phyloP scores from a whole-genome alignment of 2,797 vertebrate species.

The Spea hammondii region DNA sequence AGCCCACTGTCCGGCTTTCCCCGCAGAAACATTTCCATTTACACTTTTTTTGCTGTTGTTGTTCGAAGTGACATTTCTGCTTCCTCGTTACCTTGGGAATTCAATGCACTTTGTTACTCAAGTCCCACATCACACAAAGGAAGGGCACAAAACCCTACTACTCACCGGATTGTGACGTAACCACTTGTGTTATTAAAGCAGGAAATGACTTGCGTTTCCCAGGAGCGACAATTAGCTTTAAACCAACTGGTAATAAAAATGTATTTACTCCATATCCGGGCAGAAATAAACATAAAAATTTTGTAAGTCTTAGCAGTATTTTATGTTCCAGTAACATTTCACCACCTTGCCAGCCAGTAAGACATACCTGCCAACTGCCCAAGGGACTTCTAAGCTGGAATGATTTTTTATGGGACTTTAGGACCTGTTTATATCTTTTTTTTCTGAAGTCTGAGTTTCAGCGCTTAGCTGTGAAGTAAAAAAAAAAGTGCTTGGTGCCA shows the following conservation, averaged over 20 bases:
- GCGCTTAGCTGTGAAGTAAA: too few relatives aligned
- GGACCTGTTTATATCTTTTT: too few relatives aligned
- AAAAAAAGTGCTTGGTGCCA: too few relatives aligned
- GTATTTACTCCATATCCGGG: conserved; percentile 42
- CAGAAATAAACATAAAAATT: conserved; percentile 14
- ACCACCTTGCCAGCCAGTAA: conserved; percentile 19
- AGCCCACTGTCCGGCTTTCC: conserved; percentile 25
- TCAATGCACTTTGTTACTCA: conserved; percentile 53
- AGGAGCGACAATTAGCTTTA: conserved; percentile 13
- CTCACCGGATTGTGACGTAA: conserved; percentile 23
- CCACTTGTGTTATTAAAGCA: conserved; percentile 24
- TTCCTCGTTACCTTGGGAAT: conserved; percentile 58
- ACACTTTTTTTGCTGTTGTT: conserved; percentile 50
- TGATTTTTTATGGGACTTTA: too few relatives aligned
- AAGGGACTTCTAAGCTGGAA: too few relatives aligned
- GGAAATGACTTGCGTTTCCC: conserved; percentile 49
- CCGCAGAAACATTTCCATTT: conserved; percentile 30
- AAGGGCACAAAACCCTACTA: conserved; percentile 54
- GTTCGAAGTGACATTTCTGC: conserved; percentile 57
- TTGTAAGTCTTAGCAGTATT: conserved; percentile 1
- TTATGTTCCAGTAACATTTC: conserved; percentile 23
- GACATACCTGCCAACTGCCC: neutral
- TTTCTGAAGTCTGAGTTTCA: too few relatives aligned
- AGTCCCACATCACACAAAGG: conserved; percentile 64
- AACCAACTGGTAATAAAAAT: conserved; percentile 28